Evolutionary conservation across 2,797 vertebrate species (phyloP), one percentile per base, ranked within the genome.

Genomic region (Xyrichtys novacula): DNA sequence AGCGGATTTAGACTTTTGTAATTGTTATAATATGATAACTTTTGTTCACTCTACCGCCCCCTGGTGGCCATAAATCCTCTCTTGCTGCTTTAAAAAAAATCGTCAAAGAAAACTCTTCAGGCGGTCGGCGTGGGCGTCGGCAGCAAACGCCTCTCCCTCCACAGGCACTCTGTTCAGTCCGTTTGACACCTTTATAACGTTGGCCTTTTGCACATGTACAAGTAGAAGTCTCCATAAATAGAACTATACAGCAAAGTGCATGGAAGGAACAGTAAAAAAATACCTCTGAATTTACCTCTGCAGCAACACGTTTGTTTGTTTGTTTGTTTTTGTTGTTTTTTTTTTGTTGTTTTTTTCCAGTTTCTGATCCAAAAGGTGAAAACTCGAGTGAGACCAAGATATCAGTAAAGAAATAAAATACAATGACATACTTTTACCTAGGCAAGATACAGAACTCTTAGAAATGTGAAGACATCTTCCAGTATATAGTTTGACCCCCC

Each of bases 211-310:
- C 74, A 87, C 85, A 65, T 49, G 73, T 79, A 90, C 80, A 87
- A 86, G 82, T 78, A 84, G 73, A 89, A 89, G 85, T 88, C 80
- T 90, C 83, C 70, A 83, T 78, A 86, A 89, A 85, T 85, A 84
- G 80, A 89, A 78, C 70, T 90, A 85, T 85, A 90, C 89, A 89
- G 86, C 86, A 91, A 91, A 92, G 88, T 92, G 89, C 89, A 84
- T 84, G 83, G 86, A 91, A 83, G 84, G 75, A 90, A 88, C 55
- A 80, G 86, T 92, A 92, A 42, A 92, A 92, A 93, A 93, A 92
- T 91, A 92, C 81, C 78, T 91, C 89, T 86, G 83, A 78, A 86
- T 76, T 84, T 64, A 83, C 87, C 80, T 90, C 85, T 88, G 83
- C 87, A 87, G 84, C 85, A 89, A 87, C 87, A 81, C 42, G 4